phyloP scores from a whole-genome alignment of 2,888 invertebrate genomes.

The Drosophila kokeensis region DNA sequence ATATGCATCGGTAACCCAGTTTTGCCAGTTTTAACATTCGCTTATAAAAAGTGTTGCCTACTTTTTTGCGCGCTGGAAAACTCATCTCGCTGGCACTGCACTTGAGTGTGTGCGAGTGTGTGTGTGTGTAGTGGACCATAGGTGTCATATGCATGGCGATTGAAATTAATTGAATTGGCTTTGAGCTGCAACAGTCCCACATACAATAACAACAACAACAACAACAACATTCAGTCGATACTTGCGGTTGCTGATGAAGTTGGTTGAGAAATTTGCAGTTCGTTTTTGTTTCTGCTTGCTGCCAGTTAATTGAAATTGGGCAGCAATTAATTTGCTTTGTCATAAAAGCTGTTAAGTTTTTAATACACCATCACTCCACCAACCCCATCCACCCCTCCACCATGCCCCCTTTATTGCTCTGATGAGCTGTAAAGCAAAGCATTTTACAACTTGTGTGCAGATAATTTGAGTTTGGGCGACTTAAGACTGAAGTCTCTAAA shows the following conservation, averaged over 20 bases:
- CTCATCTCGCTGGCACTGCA: conserved; percentile 41
- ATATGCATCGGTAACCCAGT: background rate
- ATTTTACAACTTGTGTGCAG: conserved; percentile 58
- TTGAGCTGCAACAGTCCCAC: conserved; percentile 56
- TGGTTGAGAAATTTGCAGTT: conserved; percentile 17
- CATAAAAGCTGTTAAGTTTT: conserved; percentile 70
- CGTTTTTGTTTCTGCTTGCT: conserved; percentile 18
- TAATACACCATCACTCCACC: background rate
- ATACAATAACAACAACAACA: conserved; percentile 2
- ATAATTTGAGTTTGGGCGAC: conserved; percentile 67
- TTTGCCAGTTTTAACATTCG: conserved; percentile 40
- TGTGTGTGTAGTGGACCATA: conserved; percentile 71
- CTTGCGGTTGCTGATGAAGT: conserved; percentile 73
- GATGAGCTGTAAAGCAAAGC: conserved; percentile 51
- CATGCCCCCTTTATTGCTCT: background rate
- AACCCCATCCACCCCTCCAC: background rate
- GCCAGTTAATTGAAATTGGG: conserved; percentile 77
- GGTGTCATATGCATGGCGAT: conserved; percentile 76
- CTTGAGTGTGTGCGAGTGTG: conserved; percentile 55
- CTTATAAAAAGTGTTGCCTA: conserved; percentile 68
- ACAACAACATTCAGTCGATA: conserved; percentile 21
- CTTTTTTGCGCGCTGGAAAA: conserved; percentile 54
- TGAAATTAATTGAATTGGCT: conserved; percentile 81
- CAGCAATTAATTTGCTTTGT: conserved; percentile 81
- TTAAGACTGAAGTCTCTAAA: conserved; percentile 51